phyloP scores from a whole-genome alignment of 1,140 invertebrate genomes.

The Trichogramma pretiosum region DNA sequence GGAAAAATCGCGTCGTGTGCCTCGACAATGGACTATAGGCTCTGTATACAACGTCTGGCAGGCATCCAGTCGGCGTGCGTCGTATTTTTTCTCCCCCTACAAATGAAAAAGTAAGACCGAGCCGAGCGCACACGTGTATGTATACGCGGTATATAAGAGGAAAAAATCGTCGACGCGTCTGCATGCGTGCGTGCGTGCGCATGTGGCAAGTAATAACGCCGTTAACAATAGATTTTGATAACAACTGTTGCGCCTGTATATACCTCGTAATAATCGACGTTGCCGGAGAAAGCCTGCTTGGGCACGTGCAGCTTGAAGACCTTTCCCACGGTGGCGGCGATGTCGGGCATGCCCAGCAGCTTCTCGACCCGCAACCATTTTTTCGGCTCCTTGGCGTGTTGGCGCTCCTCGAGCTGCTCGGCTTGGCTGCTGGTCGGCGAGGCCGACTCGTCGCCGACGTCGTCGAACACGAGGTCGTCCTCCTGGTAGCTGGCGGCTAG shows the following conservation, averaged over 20 bases:
- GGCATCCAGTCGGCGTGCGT: constrained; percentile 1
- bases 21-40: neutral
- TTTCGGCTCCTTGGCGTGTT: neutral
- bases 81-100: too few relatives aligned
- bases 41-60: too few relatives aligned
- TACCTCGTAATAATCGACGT: constrained; percentile 42
- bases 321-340: constrained; percentile 38
- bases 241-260: too few relatives aligned
- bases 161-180: too few relatives aligned
- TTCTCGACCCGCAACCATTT: constrained; percentile 27
- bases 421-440: constrained; percentile 8
- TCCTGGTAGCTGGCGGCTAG: constrained; percentile 25
- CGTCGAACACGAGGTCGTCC: constrained; percentile 43
- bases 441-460: constrained; percentile 31
- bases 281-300: constrained; percentile 40
- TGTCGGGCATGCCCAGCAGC: constrained; percentile 38
- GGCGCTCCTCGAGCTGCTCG: constrained; percentile 14
- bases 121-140: too few relatives aligned
- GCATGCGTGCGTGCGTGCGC: too few relatives aligned
- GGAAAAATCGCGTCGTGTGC: neutral
- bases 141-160: too few relatives aligned
- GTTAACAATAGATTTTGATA: too few relatives aligned
- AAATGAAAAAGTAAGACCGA: too few relatives aligned
- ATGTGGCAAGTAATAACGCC: too few relatives aligned
- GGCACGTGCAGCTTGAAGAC: constrained; percentile 43